These are phyloP conservation scores for Lutjanus argentimaculatus DNA, from an alignment of 2,797 vertebrate genomes.

Conservation along the genomic window DNA sequence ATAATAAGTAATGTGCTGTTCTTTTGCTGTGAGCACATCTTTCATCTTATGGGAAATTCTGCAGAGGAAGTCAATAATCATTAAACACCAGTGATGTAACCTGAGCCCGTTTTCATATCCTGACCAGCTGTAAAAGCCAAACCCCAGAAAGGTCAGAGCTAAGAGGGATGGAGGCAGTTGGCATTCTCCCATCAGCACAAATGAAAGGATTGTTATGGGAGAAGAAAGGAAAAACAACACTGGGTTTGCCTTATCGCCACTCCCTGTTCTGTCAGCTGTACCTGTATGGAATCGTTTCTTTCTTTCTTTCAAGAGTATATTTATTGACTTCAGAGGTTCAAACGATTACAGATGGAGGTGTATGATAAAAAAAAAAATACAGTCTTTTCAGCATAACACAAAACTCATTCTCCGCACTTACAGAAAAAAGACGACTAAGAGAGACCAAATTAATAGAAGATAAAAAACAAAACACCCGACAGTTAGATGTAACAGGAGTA, in stretches of 20 bases:
- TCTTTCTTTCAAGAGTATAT: no score
- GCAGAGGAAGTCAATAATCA: background rate
- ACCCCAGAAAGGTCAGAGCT: background rate
- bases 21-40: no score
- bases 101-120: background rate
- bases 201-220: background rate
- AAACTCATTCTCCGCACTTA: no score
- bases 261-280: background rate
- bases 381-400: no score
- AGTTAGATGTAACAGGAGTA: no score
- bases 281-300: background rate
- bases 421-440: no score
- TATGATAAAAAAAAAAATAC: no score
- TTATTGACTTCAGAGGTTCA: no score
- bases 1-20: background rate
- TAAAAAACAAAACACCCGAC: no score
- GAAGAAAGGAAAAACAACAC: background rate
- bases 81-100: constrained; percentile 16
- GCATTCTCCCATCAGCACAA: background rate
- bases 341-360: no score
- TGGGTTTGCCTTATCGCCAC: background rate
- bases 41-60: background rate
- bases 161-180: background rate
- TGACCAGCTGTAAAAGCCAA: constrained; percentile 14
- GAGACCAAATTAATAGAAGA: no score